Evolutionary conservation across 2,888 invertebrate genomes (phyloP).

Genomic region (Electrophaes corylata): DNA sequence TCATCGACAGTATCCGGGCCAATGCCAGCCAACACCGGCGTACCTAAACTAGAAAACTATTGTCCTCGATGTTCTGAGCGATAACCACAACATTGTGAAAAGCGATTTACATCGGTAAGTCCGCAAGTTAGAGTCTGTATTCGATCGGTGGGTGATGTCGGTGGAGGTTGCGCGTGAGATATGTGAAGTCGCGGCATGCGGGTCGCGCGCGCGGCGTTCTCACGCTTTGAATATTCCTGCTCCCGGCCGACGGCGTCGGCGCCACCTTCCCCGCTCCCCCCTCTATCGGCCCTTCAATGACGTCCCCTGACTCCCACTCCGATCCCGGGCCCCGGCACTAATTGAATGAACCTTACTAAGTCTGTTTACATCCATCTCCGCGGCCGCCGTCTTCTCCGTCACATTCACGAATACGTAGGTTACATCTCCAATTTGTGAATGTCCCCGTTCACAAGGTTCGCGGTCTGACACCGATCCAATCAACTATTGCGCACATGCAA

Average conservation of each 20-base stretch:
- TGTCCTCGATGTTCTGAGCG: conserved; percentile 82
- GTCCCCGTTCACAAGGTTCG: conserved; percentile 29
- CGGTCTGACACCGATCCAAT: conserved; percentile 34
- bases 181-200: conserved; percentile 83
- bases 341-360: conserved; percentile 77
- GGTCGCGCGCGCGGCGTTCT: conserved; percentile 82
- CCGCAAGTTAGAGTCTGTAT: conserved; percentile 55
- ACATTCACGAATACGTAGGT: conserved; percentile 34
- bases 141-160: conserved; percentile 40
- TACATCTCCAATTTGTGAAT: conserved; percentile 24
- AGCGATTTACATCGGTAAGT: conserved; percentile 59
- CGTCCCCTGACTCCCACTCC: conserved; percentile 74
- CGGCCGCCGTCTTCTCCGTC: conserved; percentile 47
- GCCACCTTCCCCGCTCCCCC: conserved; percentile 54
- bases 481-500: conserved; percentile 24
- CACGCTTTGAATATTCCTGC: conserved; percentile 84
- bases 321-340: conserved; percentile 66
- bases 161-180: conserved; percentile 83
- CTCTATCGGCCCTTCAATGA: conserved; percentile 75
- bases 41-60: conserved; percentile 84
- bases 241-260: conserved; percentile 54
- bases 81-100: conserved; percentile 64
- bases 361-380: conserved; percentile 64
- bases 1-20: conserved; percentile 81
- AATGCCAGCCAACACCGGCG: conserved; percentile 70